A percentile compares a stretch with the other conserved stretches of the same genome.
Conservation (phyloP, 2,113 vertebrate species). For the Colinus virginianus region DNA sequence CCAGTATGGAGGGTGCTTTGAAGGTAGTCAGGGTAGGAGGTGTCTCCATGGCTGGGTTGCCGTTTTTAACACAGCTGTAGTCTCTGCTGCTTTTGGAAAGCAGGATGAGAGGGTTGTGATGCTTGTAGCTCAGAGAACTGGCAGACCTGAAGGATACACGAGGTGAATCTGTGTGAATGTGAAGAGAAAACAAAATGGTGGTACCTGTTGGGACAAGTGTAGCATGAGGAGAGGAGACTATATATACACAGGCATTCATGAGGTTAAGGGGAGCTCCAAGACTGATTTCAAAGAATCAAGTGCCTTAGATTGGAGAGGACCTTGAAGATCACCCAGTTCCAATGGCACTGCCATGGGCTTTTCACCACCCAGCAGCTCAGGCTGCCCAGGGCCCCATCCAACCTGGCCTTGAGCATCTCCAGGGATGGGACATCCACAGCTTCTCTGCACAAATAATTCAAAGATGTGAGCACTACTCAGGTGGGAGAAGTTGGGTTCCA, state of each 20-base stretch:
- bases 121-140: not conserved
- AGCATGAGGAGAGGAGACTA: not conserved
- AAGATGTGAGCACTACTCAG: not conserved
- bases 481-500: not conserved
- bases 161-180: not conserved
- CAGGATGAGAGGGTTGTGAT: not conserved
- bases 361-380: too few relatives aligned
- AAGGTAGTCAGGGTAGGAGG: not conserved
- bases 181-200: not conserved
- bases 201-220: not conserved
- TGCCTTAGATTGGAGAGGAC: too few relatives aligned
- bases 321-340: too few relatives aligned
- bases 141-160: not conserved
- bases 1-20: not conserved
- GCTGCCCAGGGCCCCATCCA: too few relatives aligned
- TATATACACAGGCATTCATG: not conserved
- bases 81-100: not conserved
- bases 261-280: not conserved
- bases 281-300: too few relatives aligned
- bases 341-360: too few relatives aligned
- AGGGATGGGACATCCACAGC: too few relatives aligned
- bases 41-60: not conserved
- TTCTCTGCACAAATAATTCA: not conserved
- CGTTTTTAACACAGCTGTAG: not conserved
- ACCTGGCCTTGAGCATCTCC: too few relatives aligned